phyloP scores from a whole-genome alignment of 2,113 vertebrate genomes.

The Pseudorectes ferrugineus region DNA sequence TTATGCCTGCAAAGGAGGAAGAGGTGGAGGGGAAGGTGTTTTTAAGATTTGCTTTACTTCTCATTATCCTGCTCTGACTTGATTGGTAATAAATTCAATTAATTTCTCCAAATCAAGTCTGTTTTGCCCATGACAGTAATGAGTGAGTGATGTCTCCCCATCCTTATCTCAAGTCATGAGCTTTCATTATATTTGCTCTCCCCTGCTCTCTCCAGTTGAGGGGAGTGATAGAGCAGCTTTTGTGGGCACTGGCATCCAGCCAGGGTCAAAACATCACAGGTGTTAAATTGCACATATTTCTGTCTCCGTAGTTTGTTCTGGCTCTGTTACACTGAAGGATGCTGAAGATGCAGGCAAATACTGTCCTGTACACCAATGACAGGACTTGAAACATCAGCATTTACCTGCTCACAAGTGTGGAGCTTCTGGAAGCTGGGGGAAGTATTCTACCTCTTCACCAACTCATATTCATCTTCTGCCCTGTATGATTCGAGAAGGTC shows the following conservation, averaged over 20 bases:
- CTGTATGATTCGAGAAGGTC: neutral
- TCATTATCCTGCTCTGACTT: neutral
- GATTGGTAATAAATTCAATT: neutral
- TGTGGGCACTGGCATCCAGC: neutral
- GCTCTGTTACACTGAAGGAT: neutral
- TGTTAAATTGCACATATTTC: neutral
- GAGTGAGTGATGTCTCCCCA: neutral
- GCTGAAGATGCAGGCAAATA: neutral
- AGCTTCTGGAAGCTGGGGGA: neutral
- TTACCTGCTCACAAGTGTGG: rapidly evolving
- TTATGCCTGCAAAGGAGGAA: neutral
- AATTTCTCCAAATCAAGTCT: neutral
- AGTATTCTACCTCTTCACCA: neutral
- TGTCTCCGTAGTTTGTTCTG: neutral
- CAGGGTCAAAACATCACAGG: neutral
- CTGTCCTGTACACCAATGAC: neutral
- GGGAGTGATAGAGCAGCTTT: neutral
- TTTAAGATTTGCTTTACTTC: neutral
- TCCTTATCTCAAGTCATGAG: neutral
- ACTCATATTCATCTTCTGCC: neutral
- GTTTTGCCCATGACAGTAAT: neutral
- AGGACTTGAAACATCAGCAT: neutral
- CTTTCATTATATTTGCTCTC: neutral
- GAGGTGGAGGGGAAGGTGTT: neutral
- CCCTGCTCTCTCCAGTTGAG: neutral